Base-by-base conservation (phyloP, 2,797 vertebrate genomes). In the Schizopygopsis pylzovi region DNA sequence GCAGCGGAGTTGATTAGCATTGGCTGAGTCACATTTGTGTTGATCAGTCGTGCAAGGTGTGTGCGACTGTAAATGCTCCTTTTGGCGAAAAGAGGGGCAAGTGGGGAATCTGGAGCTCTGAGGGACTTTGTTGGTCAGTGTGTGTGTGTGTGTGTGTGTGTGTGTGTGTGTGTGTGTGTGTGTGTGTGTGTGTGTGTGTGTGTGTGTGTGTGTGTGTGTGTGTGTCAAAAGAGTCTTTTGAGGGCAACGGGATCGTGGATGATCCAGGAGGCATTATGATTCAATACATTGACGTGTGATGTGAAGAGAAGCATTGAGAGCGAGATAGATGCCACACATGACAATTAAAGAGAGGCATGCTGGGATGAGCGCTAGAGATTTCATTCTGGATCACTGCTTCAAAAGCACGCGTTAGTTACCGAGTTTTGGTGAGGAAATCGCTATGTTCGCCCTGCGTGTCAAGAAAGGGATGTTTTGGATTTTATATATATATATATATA, bases 261-360 rank as follows among this genome's bases (percentile, higher is more conserved):
- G 61, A 84, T 73, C 54, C 75, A 59, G 25, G 75, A 81, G 67
- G 56, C 82, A 81, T 41, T 67, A 47, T 47, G 49, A 65, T 70
- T 49, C 67, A 85, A 85, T 83, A 56, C 68, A 73, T 72, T 43
- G 41, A 79, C n/a, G 79, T 73, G 76, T 81, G 71, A 56, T 90
- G 77, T 88, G 61, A 68, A 63, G 79, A 84, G 20, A 70, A 67
- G 56, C 78, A 71, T 89, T 89, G 68, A 89, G 88, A 88, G 67
- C 22, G 71, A 82, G 88, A 92, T 85, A 86, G 86, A 91, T 88
- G 84, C 90, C 92, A 91, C 92, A 90, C 89, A 86, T 87, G 92
- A 94, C 93, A 93, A 94, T 93, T 91, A 92, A 90, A 93, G 90
- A 78, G 87, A 87, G 76, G 78, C 90, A 91, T 91, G 86, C 91